phyloP scores from a whole-genome alignment of 2,888 invertebrate genomes.

The Globia sparganii region DNA sequence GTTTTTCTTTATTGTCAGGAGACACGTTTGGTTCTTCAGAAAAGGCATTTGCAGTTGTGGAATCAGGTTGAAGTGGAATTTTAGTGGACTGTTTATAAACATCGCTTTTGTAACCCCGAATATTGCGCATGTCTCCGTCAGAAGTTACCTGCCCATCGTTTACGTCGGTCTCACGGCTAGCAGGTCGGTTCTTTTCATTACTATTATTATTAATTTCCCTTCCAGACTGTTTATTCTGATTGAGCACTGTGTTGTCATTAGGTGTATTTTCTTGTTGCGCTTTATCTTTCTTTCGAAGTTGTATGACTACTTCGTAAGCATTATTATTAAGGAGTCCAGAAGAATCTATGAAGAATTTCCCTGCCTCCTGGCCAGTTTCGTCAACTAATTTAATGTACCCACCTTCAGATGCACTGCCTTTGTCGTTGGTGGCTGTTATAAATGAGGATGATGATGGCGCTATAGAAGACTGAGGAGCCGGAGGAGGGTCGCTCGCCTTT shows the following conservation, averaged over 20 bases:
- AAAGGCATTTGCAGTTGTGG: neutral
- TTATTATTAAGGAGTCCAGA: constrained; percentile 82
- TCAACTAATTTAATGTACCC: constrained; percentile 80
- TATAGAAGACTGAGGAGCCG: constrained; percentile 65
- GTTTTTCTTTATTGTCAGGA: constrained; percentile 15
- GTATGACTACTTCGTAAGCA: constrained; percentile 86
- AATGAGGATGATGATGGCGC: constrained; percentile 78
- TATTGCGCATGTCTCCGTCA: constrained; percentile 19
- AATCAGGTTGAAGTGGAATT: constrained; percentile 18
- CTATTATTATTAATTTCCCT: constrained; percentile 16
- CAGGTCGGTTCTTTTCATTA: constrained; percentile 18
- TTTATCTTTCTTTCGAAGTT: constrained; percentile 82
- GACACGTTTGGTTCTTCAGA: constrained; percentile 16
- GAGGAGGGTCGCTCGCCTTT: constrained; percentile 11
- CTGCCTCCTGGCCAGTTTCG: constrained; percentile 77
- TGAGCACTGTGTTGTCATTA: constrained; percentile 40
- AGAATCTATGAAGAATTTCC: constrained; percentile 85
- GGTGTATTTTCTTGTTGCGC: constrained; percentile 56
- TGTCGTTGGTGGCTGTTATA: constrained; percentile 75
- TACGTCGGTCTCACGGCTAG: constrained; percentile 2
- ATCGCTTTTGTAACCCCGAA: constrained; percentile 10
- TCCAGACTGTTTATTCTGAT: constrained; percentile 8
- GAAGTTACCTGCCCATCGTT: constrained; percentile 17
- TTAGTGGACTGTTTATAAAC: constrained; percentile 15
- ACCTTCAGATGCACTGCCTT: constrained; percentile 69